Conservation (phyloP, 2,888 invertebrate species). For the Rapana venosa region DNA sequence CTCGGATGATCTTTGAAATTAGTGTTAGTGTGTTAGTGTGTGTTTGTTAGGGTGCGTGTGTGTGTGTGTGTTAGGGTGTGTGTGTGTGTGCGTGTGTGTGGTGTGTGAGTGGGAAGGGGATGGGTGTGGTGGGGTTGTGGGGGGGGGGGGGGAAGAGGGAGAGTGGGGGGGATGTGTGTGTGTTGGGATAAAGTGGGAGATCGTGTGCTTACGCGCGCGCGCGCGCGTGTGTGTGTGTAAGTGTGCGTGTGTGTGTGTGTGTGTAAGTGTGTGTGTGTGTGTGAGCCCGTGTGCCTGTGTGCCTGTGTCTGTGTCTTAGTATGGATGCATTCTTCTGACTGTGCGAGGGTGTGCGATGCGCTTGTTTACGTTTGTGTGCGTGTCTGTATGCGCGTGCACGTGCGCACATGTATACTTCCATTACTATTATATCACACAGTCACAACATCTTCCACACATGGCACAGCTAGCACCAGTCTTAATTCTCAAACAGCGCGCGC, state of each 20-base stretch:
- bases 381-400: not conserved
- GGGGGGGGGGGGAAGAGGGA: too few relatives aligned
- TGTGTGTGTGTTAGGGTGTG: not conserved
- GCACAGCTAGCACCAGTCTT: too few relatives aligned
- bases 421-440: too few relatives aligned
- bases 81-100: too few relatives aligned
- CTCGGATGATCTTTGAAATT: too few relatives aligned
- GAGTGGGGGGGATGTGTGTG: too few relatives aligned
- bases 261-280: not conserved
- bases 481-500: too few relatives aligned
- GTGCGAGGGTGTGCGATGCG: not conserved
- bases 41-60: not conserved
- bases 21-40: not conserved
- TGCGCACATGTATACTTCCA: not conserved
- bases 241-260: not conserved
- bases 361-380: not conserved
- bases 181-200: too few relatives aligned
- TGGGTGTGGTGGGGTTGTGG: too few relatives aligned
- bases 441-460: too few relatives aligned
- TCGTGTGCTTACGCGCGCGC: not conserved
- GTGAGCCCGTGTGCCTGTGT: slow-evolving; percentile 18
- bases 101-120: too few relatives aligned
- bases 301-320: not conserved
- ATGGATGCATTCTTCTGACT: not conserved
- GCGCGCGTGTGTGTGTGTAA: not conserved